Percentiles rank a stretch among this genome's conserved stretches.
Conservation (phyloP, 2,797 vertebrate species). For the Vespertilio murinus region DNA sequence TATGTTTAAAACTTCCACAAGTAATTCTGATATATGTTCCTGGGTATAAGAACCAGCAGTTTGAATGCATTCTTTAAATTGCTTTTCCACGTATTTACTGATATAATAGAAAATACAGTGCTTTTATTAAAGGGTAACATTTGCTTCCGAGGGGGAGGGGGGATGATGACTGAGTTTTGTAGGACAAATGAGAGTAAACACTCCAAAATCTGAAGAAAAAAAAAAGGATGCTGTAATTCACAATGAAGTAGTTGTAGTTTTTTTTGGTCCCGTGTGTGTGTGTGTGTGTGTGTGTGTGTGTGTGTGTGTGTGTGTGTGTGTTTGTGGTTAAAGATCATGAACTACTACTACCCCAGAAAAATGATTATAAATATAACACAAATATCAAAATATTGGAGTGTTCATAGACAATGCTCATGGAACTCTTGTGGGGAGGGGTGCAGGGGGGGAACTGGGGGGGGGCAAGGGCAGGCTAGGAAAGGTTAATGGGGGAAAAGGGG, state of each 20-base stretch:
- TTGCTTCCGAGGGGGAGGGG: not conserved
- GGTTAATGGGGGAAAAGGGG: too few relatives aligned
- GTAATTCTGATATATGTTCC: not conserved
- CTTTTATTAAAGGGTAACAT: not conserved
- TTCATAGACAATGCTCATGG: not conserved
- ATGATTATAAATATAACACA: not conserved
- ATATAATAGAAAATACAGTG: not conserved
- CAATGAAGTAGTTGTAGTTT: not conserved
- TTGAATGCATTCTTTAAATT: constrained; percentile 25
- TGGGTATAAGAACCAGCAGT: not conserved
- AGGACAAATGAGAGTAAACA: not conserved
- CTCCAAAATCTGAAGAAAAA: not conserved
- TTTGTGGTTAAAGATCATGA: not conserved
- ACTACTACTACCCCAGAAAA: not conserved
- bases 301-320: not conserved
- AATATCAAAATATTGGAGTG: not conserved
- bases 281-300: too few relatives aligned
- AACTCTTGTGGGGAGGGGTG: too few relatives aligned
- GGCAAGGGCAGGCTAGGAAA: too few relatives aligned
- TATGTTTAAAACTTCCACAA: not conserved
- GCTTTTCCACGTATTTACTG: not conserved
- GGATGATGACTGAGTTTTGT: not conserved
- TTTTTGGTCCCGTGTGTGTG: too few relatives aligned
- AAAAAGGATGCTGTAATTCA: not conserved
- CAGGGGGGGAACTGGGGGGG: too few relatives aligned